A percentile compares a stretch with the other conserved stretches of the same genome.
Conservation (phyloP, 2,797 vertebrate species). For the Danio albolineatus region DNA sequence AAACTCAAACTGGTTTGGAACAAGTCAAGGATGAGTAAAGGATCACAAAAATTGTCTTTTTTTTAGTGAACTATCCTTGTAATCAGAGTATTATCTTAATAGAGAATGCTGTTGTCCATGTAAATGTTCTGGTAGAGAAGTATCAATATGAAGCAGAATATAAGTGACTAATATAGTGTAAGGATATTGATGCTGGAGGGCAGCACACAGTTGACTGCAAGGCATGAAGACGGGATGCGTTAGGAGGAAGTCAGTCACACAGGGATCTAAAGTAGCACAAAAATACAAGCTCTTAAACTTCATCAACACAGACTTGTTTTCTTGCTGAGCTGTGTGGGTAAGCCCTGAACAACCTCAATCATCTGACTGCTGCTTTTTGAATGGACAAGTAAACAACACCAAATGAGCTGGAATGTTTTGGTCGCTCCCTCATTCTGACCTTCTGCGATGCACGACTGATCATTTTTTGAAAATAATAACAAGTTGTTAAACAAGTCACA, state of each 20-base stretch:
- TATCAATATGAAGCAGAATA: neutral
- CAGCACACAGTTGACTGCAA: slow-evolving; percentile 85
- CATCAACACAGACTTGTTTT: slow-evolving; percentile 36
- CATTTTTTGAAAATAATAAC: neutral
- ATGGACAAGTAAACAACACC: slow-evolving; percentile 18
- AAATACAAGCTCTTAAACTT: slow-evolving; percentile 24
- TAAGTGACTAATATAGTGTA: neutral
- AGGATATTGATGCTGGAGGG: slow-evolving; percentile 95
- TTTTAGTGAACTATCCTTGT: too few species aligned
- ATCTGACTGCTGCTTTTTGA: slow-evolving; percentile 33
- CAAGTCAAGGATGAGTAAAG: too few species aligned
- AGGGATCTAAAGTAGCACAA: slow-evolving; percentile 79
- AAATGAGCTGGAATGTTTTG: slow-evolving; percentile 35
- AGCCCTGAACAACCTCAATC: slow-evolving; percentile 35
- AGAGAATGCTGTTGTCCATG: neutral
- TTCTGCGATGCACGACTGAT: neutral
- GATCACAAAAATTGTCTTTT: too few species aligned
- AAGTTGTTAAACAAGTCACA: neutral
- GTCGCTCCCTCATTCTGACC: neutral
- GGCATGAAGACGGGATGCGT: slow-evolving; percentile 94
- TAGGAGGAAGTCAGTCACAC: slow-evolving; percentile 90
- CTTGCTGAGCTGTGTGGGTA: slow-evolving; percentile 13
- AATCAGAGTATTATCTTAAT: too few species aligned
- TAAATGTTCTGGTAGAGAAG: neutral
- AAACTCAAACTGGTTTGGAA: too few species aligned